Evolutionary conservation across 2,888 invertebrate species (phyloP).

Genomic region (Sphecodes monilicornis): DNA sequence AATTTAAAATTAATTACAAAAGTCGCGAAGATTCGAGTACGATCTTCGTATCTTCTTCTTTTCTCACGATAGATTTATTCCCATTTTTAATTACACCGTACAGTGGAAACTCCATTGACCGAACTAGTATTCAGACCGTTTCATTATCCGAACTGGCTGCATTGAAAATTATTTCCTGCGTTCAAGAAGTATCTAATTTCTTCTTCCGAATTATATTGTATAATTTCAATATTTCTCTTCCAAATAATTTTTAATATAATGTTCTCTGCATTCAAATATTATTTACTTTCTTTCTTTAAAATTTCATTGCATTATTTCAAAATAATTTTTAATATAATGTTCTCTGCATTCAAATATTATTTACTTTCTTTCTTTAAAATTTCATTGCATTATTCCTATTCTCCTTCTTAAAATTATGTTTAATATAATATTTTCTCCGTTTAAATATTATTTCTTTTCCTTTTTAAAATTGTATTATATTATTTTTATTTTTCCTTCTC

Average conservation of each 20-base stretch:
- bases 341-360: not conserved
- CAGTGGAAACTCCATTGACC: not conserved
- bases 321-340: not conserved
- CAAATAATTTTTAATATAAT: not conserved
- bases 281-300: not conserved
- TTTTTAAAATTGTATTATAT: too few relatives aligned
- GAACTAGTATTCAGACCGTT: not conserved
- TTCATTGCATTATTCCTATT: too few relatives aligned
- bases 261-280: not conserved
- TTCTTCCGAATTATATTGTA: not conserved
- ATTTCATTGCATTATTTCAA: not conserved
- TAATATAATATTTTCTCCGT: too few relatives aligned
- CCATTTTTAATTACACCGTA: constrained; percentile 21
- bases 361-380: too few relatives aligned
- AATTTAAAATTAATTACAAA: constrained; percentile 69
- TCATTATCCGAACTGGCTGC: not conserved
- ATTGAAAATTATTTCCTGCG: not conserved
- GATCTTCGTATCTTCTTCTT: constrained; percentile 28
- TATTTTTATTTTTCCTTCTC: too few relatives aligned
- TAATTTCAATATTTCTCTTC: not conserved
- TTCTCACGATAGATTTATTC: constrained; percentile 24
- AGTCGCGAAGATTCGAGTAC: constrained; percentile 44
- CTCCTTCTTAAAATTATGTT: too few relatives aligned
- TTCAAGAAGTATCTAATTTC: not conserved
- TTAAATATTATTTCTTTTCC: too few relatives aligned